Base-by-base conservation (phyloP, 2,113 vertebrate genomes). In the Manacus vitellinus region DNA sequence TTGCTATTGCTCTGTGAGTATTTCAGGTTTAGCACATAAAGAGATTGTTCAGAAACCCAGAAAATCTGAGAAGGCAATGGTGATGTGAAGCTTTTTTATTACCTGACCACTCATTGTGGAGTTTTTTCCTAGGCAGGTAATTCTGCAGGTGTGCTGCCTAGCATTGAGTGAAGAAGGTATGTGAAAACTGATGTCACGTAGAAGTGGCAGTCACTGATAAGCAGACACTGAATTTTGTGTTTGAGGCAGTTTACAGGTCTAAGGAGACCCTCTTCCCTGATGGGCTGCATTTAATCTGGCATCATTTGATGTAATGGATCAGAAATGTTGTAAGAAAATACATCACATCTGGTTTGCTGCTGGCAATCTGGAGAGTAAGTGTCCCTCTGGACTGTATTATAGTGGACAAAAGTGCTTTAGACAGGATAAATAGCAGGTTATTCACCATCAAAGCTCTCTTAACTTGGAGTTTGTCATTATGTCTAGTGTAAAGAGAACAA, bases 291-390 rank as follows among this genome's bases (percentile, higher is more conserved):
- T 90, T 83, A 92, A 70, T 94, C 54, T 92, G 44, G n/a, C 49
- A 35, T 68, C 73, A 91, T 91, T 93, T 84, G 54, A 55, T 89
- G 35, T 76, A 91, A 89, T 89, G 43, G 27, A 82, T 91, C 52
- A 86, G 67, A 86, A 94, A 76, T 80, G 27, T 75, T 92, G 27
- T 80, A 95, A 80, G 20, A 84, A 67, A 89, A 93, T 86, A 83
- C 9, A 91, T 47, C 51, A 63, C 30, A 56, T 80, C 59, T 80
- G 81, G 58, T 79, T 94, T 80, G 52, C 62, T 92, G 27, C 67
- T 74, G 41, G 63, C 63, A 75, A 52, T 88, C 63, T 72, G 65
- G 59, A 88, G 55, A 81, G 22, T 37, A 44, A 63, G 33, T 54
- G 31, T 90, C 82, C 52, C 61, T 74, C 46, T 90, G 43, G 68